Evolutionary conservation across 1,140 invertebrate species (phyloP).

Genomic region (Cecropterus lyciades): DNA sequence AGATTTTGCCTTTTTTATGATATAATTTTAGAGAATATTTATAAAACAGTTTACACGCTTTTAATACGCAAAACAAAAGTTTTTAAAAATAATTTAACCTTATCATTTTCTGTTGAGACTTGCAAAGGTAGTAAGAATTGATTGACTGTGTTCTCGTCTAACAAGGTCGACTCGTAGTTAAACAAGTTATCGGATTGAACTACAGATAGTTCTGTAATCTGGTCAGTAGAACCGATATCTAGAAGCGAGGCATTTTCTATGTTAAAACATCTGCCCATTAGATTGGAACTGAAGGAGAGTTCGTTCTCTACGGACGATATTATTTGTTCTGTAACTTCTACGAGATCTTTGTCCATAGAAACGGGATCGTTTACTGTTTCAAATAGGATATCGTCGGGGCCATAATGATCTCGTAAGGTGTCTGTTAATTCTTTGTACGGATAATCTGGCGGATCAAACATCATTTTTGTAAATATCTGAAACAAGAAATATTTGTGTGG

Average conservation of each 20-base stretch:
- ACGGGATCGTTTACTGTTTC: constrained; percentile 37
- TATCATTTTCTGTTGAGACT: constrained; percentile 44
- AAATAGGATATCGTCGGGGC: constrained; percentile 60
- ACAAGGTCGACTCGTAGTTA: constrained; percentile 64
- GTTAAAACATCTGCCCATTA: constrained; percentile 58
- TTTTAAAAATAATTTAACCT: constrained; percentile 44
- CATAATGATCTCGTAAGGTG: constrained; percentile 55
- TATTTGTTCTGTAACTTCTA: constrained; percentile 49
- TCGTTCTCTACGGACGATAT: constrained; percentile 58
- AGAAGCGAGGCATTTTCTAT: constrained; percentile 47
- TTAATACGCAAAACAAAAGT: too few relatives aligned
- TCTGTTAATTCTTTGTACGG: constrained; percentile 70
- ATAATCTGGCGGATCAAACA: constrained; percentile 75
- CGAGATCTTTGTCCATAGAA: constrained; percentile 48
- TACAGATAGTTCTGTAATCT: constrained; percentile 52
- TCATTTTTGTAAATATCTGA: constrained; percentile 58
- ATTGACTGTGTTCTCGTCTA: constrained; percentile 73
- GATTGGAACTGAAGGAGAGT: constrained; percentile 58
- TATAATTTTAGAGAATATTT: too few relatives aligned
- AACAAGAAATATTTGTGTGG: constrained; percentile 40
- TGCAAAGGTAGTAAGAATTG: constrained; percentile 69
- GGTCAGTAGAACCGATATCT: constrained; percentile 35
- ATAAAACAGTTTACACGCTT: too few relatives aligned
- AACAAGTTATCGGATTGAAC: constrained; percentile 59
- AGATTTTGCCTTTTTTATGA: too few relatives aligned